phyloP scores from a whole-genome alignment of 2,888 invertebrate genomes.

The Caenorhabditis parvicauda region DNA sequence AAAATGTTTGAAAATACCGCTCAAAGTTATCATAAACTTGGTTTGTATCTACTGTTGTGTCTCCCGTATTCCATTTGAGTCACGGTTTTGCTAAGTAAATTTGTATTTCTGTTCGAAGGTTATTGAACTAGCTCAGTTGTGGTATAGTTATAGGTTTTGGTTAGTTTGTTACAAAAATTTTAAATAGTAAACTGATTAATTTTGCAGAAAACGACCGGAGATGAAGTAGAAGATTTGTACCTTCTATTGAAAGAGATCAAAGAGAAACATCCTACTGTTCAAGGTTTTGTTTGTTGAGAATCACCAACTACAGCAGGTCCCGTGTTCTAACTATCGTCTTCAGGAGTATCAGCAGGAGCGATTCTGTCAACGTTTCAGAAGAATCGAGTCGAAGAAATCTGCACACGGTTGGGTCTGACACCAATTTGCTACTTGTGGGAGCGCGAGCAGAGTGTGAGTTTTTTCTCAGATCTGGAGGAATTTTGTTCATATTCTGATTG shows the following conservation, averaged over 20 bases:
- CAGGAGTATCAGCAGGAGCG: slow-evolving; percentile 94
- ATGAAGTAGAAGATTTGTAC: slow-evolving; percentile 96
- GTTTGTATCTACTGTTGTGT: too few relatives aligned
- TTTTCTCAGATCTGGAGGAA: background rate
- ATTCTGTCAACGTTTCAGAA: slow-evolving; percentile 98
- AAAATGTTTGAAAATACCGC: too few relatives aligned
- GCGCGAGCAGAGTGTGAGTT: slow-evolving; percentile 74
- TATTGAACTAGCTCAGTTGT: too few relatives aligned
- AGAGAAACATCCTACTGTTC: slow-evolving; percentile 65
- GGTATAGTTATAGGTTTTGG: too few relatives aligned
- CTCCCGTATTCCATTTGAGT: too few relatives aligned
- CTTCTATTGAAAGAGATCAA: slow-evolving; percentile 77
- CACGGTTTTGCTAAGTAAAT: too few relatives aligned
- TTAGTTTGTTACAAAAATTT: slow-evolving; percentile 1
- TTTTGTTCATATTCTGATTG: too few relatives aligned
- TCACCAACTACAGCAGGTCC: too few relatives aligned
- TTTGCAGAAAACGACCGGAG: slow-evolving; percentile 71
- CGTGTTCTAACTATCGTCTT: slow-evolving; percentile 66
- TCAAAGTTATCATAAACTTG: too few relatives aligned
- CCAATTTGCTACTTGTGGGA: slow-evolving; percentile 93
- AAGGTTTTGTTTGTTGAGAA: slow-evolving; percentile 39
- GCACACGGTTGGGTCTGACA: slow-evolving; percentile 82
- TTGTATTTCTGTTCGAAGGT: too few relatives aligned
- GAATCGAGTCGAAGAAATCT: slow-evolving; percentile 76
- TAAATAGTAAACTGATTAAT: too few relatives aligned